Percentiles rank a stretch among this genome's conserved stretches.
Conservation (phyloP, 2,113 vertebrate genomes). For the Nothoprocta pentlandii region DNA sequence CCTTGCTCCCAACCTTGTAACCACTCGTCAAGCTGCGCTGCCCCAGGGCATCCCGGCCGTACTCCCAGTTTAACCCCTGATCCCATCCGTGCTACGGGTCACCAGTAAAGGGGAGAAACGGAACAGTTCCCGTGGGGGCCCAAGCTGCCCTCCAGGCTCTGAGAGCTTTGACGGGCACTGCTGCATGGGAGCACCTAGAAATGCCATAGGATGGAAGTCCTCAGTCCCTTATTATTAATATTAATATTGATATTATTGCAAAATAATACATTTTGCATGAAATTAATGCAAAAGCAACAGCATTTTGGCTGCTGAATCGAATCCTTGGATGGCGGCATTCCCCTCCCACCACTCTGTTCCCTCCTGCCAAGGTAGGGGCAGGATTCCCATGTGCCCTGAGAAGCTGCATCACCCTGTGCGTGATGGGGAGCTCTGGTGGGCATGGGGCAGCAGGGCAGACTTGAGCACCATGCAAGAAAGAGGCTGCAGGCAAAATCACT, state of each 20-base stretch:
- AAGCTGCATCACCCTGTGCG: rapidly evolving
- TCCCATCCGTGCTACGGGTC: conserved; percentile 19
- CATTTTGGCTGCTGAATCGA: neutral
- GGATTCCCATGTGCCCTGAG: rapidly evolving
- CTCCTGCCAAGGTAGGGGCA: rapidly evolving
- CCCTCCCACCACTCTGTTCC: neutral
- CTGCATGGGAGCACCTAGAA: neutral
- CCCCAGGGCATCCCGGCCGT: neutral
- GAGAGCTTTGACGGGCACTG: neutral
- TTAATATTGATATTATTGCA: no score
- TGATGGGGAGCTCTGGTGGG: neutral
- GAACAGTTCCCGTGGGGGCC: neutral
- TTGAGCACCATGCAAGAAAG: rapidly evolving
- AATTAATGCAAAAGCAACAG: neutral
- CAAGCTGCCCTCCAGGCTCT: rapidly evolving
- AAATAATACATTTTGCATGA: no score
- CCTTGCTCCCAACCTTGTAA: conserved; percentile 67
- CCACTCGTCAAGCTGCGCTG: conserved; percentile 45
- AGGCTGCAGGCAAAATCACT: neutral
- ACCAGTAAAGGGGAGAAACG: conserved; percentile 4
- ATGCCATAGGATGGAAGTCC: neutral
- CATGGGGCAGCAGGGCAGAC: rapidly evolving
- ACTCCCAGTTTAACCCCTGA: conserved; percentile 72
- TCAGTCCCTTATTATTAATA: no score
- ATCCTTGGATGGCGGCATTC: rapidly evolving